These are phyloP conservation scores for Margarornis squamiger DNA, from an alignment of 2,797 vertebrate genomes.

Conservation along the genomic window DNA sequence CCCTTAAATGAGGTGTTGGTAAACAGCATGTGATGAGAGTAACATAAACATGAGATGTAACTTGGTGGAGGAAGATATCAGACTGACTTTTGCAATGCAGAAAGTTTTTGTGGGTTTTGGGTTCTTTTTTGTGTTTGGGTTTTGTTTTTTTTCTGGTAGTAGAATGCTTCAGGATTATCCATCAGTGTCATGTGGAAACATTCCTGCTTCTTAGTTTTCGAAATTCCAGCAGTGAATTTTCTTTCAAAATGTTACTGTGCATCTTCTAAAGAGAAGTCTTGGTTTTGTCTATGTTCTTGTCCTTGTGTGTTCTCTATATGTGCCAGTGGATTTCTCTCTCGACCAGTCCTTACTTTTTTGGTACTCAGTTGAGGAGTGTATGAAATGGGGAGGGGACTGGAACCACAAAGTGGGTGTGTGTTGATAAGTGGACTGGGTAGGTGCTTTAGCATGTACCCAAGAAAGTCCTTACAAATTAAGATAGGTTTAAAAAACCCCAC, in stretches of 20 bases:
- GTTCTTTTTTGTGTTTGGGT: neutral
- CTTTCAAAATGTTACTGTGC: neutral
- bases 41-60: neutral
- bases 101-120: neutral
- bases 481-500: neutral
- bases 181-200: neutral
- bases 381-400: neutral
- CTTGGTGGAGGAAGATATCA: neutral
- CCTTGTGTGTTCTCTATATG: neutral
- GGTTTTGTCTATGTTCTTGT: neutral
- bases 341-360: neutral
- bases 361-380: neutral
- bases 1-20: neutral
- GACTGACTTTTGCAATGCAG: neutral
- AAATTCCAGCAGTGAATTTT: neutral
- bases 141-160: neutral
- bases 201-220: neutral
- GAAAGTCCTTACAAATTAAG: neutral
- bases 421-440: neutral
- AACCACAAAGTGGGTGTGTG: rapidly evolving
- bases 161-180: neutral
- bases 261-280: neutral
- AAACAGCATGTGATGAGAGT: neutral
- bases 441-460: neutral
- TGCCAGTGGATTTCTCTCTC: neutral